Conservation (phyloP, 2,113 vertebrate genomes). For the Sciurus niger region DNA sequence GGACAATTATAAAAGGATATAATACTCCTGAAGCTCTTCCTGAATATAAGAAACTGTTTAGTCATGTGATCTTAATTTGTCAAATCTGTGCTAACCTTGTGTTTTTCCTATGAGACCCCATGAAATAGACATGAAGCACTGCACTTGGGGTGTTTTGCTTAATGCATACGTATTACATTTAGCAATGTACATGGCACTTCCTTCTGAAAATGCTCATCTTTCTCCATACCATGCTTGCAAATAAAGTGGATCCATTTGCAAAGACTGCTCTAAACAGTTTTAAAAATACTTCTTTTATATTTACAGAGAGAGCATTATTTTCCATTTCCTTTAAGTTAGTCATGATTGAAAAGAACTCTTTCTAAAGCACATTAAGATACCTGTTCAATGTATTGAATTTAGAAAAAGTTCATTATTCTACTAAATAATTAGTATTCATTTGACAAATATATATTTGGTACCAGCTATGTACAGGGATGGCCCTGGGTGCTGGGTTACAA, state of each 20-base stretch:
- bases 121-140: background rate
- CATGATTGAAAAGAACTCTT: background rate
- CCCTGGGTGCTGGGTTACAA: background rate
- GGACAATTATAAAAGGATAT: background rate
- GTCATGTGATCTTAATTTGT: background rate
- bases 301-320: background rate
- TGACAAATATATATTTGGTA: background rate
- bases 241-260: background rate
- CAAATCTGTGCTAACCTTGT: background rate
- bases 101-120: background rate
- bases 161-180: background rate
- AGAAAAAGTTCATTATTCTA: constrained; percentile 9
- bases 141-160: background rate
- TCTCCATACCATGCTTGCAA: background rate
- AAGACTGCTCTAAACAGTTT: background rate
- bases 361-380: background rate
- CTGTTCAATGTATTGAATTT: background rate
- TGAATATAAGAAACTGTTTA: background rate
- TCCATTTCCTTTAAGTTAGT: constrained; percentile 23
- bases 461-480: background rate
- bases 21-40: background rate
- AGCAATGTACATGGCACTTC: background rate
- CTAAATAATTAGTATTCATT: background rate
- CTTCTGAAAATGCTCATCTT: background rate
- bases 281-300: background rate